Evolutionary conservation across 2,113 vertebrate species (phyloP).

Genomic region (Amazona vittata): DNA sequence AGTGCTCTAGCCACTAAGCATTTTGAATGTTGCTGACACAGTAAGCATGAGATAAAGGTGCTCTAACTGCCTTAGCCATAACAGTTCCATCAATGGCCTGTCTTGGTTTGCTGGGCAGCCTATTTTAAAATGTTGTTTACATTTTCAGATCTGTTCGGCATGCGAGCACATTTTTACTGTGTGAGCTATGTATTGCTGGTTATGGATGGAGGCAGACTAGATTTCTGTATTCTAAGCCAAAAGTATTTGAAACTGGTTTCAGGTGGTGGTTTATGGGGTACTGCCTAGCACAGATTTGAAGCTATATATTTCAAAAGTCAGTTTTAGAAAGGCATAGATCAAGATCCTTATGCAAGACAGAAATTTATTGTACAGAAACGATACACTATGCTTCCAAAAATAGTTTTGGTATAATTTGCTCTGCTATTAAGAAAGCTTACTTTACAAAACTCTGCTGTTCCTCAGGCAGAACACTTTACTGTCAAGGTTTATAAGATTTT

Average conservation of each 20-base stretch:
- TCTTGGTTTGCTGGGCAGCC: neutral
- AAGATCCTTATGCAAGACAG: slow-evolving; percentile 10
- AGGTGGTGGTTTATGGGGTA: neutral
- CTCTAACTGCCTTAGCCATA: neutral
- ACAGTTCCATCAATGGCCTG: neutral
- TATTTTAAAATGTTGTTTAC: neutral
- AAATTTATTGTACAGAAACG: slow-evolving; percentile 64
- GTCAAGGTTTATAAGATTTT: neutral
- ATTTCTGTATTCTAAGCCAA: neutral
- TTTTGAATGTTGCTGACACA: neutral
- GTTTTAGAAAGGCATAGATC: neutral
- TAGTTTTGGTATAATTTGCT: neutral
- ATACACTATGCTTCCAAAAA: slow-evolving; percentile 38
- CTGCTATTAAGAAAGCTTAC: neutral
- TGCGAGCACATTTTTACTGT: accelerated
- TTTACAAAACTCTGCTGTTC: slow-evolving; percentile 32
- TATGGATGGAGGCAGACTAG: neutral
- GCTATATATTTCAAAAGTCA: neutral
- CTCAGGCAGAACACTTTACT: neutral
- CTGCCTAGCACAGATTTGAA: neutral
- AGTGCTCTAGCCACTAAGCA: accelerated
- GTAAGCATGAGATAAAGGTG: neutral
- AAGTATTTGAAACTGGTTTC: neutral
- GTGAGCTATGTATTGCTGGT: neutral
- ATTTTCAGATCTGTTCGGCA: neutral